Base-by-base conservation (phyloP, 2,888 invertebrate species). In the Brachylomia viminalis region DNA sequence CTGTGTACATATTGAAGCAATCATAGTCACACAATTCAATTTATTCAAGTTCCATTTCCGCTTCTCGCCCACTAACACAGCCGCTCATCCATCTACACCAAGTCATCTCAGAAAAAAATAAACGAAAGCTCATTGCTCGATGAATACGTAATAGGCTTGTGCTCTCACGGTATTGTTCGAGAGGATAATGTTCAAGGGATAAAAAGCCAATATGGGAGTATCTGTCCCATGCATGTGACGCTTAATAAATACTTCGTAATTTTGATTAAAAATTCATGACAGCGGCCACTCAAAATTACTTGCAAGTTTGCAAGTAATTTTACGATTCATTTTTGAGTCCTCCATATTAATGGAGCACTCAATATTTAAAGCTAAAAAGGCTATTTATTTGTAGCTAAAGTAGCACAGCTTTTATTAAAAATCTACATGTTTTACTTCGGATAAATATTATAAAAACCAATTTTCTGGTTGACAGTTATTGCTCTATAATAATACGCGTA, bases 21-120 rank as follows among this genome's bases (percentile, higher is more conserved):
- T 93, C 93, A 91, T 92, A 92, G 91, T 90, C 91, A 93, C 89
- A 92, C 93, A 93, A 95, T 94, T 94, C 92, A 94, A 94, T 95
- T 93, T 94, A 94, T 94, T 93, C 93, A 91, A 91, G 91, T 92
- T 92, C 92, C 93, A 92, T 93, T 93, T 93, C 93, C 91, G 90
- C 86, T 90, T 92, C 88, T 92, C 93, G 93, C 93, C 93, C 91
- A 93, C 93, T 87, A 89, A 91, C 89, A 89, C 88, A 89, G 87
- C 89, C 90, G 90, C 90, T 92, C 91, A 92, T 93, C 92, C 89
- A 90, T 93, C 92, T 88, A 90, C 91, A 93, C 89, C 83, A 85
- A 88, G 88, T 87, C 85, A 89, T 88, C 87, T 82, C 78, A 87
- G 87, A 93, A 93, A 92, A 79, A 94, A 93, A 93, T 93, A 94